Conservation (phyloP, 2,888 invertebrate species). For the Phasia obesa region DNA sequence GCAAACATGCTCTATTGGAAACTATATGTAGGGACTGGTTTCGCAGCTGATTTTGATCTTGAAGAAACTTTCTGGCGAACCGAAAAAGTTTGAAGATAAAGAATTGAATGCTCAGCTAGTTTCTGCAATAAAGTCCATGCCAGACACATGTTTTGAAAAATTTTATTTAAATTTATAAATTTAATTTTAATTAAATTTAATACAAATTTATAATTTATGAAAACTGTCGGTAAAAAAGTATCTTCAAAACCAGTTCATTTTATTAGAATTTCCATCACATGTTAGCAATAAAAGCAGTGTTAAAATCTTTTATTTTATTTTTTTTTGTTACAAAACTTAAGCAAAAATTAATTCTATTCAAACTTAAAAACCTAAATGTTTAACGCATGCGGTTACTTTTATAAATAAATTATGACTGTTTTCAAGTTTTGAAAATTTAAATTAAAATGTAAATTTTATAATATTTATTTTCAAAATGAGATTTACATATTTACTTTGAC, state of each 20-base stretch:
- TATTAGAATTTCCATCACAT: conserved; percentile 24
- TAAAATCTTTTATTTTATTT: background rate
- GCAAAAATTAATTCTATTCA: conserved; percentile 21
- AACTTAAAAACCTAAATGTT: conserved; percentile 6
- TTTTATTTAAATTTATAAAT: too few relatives aligned
- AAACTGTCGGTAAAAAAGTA: conserved; percentile 8
- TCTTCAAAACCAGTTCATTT: background rate
- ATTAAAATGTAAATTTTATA: conserved; percentile 6
- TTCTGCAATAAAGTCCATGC: too few relatives aligned
- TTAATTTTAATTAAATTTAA: background rate
- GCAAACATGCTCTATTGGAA: too few relatives aligned
- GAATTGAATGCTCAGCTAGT: too few relatives aligned
- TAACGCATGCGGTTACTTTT: conserved; percentile 39
- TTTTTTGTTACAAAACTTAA: background rate
- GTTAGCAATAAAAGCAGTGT: background rate
- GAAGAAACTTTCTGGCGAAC: too few relatives aligned
- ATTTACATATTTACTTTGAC: conserved; percentile 11
- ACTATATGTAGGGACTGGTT: too few relatives aligned
- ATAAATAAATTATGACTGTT: conserved; percentile 65
- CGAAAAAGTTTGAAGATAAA: too few relatives aligned
- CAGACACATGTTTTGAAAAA: too few relatives aligned
- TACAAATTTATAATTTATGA: background rate
- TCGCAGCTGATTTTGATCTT: too few relatives aligned
- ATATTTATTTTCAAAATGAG: conserved; percentile 17
- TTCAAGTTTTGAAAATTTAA: conserved; percentile 13